Percentiles rank a stretch among this genome's conserved stretches.
These are phyloP conservation scores for Hypomecis punctinalis DNA, from an alignment of 2,888 invertebrate species.

Conservation along the genomic window DNA sequence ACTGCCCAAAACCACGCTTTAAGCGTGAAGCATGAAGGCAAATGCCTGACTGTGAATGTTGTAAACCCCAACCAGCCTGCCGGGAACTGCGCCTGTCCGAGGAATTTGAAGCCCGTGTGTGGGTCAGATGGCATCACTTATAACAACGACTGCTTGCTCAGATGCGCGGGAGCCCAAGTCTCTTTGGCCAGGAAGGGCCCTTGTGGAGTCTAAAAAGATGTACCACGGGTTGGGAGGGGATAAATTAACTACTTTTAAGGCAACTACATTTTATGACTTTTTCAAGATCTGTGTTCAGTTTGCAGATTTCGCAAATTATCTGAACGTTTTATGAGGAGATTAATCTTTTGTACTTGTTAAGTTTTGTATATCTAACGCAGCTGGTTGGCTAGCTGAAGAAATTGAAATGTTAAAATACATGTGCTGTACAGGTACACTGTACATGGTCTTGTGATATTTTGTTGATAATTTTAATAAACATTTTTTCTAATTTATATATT, in stretches of 20 bases:
- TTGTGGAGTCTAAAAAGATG: constrained; percentile 32
- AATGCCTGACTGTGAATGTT: constrained; percentile 42
- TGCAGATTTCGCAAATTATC: not conserved
- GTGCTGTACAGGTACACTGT: not conserved
- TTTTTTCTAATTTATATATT: not conserved
- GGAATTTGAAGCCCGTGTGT: constrained; percentile 39
- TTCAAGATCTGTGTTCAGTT: too few species aligned
- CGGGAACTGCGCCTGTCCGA: constrained; percentile 42
- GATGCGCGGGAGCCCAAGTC: constrained; percentile 62
- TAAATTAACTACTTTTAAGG: too few species aligned
- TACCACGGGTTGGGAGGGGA: too few species aligned
- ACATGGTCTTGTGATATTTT: constrained; percentile 6
- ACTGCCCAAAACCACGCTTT: constrained; percentile 36
- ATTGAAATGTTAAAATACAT: not conserved
- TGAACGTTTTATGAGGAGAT: not conserved
- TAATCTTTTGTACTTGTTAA: not conserved
- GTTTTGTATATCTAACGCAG: not conserved
- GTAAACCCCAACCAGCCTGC: constrained; percentile 22
- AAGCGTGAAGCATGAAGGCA: constrained; percentile 37
- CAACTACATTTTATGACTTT: too few species aligned
- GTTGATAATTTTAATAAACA: constrained; percentile 1
- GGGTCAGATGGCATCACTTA: constrained; percentile 80
- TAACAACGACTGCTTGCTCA: constrained; percentile 87
- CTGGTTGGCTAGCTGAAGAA: not conserved
- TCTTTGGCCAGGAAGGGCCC: constrained; percentile 38